Base-by-base conservation (phyloP, 2,797 vertebrate genomes). In the Choloepus didactylus region DNA sequence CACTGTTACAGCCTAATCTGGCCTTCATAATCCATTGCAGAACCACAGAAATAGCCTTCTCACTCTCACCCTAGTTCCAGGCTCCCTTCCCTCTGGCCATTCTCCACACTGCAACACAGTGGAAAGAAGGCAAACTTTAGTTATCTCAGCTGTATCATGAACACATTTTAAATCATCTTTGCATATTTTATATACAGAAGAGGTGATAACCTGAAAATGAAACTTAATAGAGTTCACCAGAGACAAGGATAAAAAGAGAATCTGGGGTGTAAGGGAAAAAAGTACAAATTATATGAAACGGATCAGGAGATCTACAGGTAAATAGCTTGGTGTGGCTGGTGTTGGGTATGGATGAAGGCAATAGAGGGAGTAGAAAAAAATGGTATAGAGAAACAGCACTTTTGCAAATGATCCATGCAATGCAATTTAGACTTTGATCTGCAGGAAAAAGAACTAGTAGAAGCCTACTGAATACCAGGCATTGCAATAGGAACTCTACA, bases 131-230 rank as follows among this genome's bases (percentile, higher is more conserved):
- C 27, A 59, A n/a, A 16, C 75, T 35, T 46, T 29, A 27, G 60
- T 84, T 60, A 76, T n/a, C 41, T 23, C 59, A 88, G 15, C 19
- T 69, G 72, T 72, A 44, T 77, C 60, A n/a, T 18, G 44, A 62
- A 87, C n/a, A 77, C 54, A 89, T 59, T 92, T 92, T 64, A 84
- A 44, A 44, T 86, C 41, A 73, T 54, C 51, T 70, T 92, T 75
- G 69, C 21, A 9, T 41, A 91, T 77, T 90, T 86, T 80, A 56
- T 84, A 49, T 46, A 84, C 51, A 84, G 8, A 66, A 84, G 44
- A 93, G 27, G 6, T 85, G 69, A 95, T 14, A 94, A 94, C 3
- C 35, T 66, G 38, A 86, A 93, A 83, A 75, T 54, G 67, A 91
- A 95, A 60, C 35, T 29, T 75, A 27, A 87, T 11, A 15, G 35